Conservation (phyloP, 2,888 invertebrate species). For the Eupeodes luniger region DNA sequence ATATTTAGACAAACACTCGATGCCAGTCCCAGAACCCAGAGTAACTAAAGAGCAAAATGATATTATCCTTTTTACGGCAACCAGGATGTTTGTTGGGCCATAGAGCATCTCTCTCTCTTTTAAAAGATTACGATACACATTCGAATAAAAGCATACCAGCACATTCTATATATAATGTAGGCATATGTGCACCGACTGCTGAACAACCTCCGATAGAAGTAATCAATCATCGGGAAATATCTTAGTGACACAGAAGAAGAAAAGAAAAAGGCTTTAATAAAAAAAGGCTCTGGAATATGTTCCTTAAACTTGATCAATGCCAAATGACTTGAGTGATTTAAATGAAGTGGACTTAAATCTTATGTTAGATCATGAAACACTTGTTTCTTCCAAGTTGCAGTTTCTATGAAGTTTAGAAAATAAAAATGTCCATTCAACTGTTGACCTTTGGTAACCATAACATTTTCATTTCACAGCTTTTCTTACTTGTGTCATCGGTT, state of each 20-base stretch:
- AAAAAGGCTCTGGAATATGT: not conserved
- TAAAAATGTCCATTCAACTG: no score
- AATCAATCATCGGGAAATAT: constrained; percentile 67
- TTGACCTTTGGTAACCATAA: no score
- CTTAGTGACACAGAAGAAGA: constrained; percentile 25
- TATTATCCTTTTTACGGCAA: constrained; percentile 18
- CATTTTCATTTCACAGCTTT: no score
- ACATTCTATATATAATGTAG: not conserved
- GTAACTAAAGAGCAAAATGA: constrained; percentile 31
- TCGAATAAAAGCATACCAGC: not conserved
- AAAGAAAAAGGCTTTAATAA: constrained; percentile 15
- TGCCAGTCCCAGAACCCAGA: constrained; percentile 2
- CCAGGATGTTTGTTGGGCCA: constrained; percentile 5
- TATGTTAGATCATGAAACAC: no score
- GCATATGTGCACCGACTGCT: not conserved
- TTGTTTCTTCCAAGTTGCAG: no score
- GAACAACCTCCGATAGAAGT: constrained; percentile 46
- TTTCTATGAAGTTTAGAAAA: no score
- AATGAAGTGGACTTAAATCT: no score
- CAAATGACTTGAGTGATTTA: no score
- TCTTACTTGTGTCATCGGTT: no score
- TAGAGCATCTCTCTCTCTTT: not conserved
- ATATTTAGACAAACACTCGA: constrained; percentile 44
- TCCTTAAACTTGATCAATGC: not conserved
- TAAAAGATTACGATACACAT: not conserved